These are phyloP conservation scores for Hetaerina titia DNA, from an alignment of 2,888 invertebrate species.

Conservation along the genomic window DNA sequence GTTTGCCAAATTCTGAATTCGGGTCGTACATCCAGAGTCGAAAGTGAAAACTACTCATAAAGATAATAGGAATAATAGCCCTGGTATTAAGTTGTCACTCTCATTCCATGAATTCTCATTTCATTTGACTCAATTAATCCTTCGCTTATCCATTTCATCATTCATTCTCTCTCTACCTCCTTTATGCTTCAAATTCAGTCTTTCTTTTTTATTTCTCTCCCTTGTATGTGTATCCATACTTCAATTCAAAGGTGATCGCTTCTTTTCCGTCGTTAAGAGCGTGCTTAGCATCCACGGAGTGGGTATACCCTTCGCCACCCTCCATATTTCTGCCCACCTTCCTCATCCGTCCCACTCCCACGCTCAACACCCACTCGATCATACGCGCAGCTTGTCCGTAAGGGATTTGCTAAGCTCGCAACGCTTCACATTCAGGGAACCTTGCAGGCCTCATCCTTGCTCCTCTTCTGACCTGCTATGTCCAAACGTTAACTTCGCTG, in stretches of 20 bases:
- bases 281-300: neutral
- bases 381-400: neutral
- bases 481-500: neutral
- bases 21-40: too few species aligned
- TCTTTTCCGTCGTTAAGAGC: constrained; percentile 7
- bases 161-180: neutral
- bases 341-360: neutral
- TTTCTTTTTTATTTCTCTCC: neutral
- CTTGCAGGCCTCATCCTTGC: neutral
- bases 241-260: neutral
- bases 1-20: too few species aligned
- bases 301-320: neutral
- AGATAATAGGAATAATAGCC: too few species aligned
- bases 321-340: neutral
- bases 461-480: neutral
- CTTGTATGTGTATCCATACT: neutral
- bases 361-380: neutral
- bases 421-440: constrained; percentile 34
- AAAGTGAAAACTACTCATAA: too few species aligned
- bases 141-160: neutral
- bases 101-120: neutral
- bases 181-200: neutral
- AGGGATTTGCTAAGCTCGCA: constrained; percentile 22
- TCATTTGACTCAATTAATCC: neutral
- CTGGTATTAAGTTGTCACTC: too few species aligned